phyloP scores from a whole-genome alignment of 2,113 vertebrate genomes.

The Ammodytes marinus region DNA sequence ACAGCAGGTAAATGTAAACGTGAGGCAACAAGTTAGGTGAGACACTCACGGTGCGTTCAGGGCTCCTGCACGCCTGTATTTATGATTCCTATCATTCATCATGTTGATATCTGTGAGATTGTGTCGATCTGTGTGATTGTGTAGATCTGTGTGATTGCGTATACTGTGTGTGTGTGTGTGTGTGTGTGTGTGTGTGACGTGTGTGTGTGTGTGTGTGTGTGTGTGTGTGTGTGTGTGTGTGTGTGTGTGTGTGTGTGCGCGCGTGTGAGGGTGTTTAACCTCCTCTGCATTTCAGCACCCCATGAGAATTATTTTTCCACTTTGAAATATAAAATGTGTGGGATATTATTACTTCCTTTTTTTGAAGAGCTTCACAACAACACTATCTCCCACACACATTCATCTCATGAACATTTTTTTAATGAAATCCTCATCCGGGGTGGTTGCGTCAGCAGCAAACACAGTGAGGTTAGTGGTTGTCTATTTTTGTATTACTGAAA shows the following conservation, averaged over 20 bases:
- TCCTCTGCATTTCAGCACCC: constrained; percentile 65
- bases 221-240: constrained; percentile 29
- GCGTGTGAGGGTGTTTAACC: constrained; percentile 68
- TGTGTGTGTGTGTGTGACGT: constrained; percentile 45
- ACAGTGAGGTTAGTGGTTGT: constrained; percentile 65
- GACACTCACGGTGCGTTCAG: constrained; percentile 10
- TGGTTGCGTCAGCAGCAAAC: constrained; percentile 79
- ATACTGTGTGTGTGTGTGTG: constrained; percentile 1
- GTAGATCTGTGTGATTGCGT: too few relatives aligned
- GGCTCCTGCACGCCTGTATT: constrained; percentile 29
- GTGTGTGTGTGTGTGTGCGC: constrained; percentile 30
- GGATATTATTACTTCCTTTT: constrained; percentile 73
- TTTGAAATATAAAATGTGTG: constrained; percentile 75
- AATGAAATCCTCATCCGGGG: constrained; percentile 74
- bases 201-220: constrained; percentile 38
- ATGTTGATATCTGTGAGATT: constrained; percentile 36
- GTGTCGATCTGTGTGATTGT: too few relatives aligned
- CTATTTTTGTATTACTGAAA: constrained; percentile 66
- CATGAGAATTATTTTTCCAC: constrained; percentile 72
- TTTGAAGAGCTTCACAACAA: constrained; percentile 78
- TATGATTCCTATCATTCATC: constrained; percentile 41
- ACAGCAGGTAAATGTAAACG: constrained; percentile 88
- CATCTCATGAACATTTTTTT: constrained; percentile 65
- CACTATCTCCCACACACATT: constrained; percentile 63
- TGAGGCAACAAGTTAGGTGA: not conserved